Percentiles rank a stretch among this genome's conserved stretches.
phyloP scores from a whole-genome alignment of 2,797 vertebrate species.

The Eulemur rubriventer region DNA sequence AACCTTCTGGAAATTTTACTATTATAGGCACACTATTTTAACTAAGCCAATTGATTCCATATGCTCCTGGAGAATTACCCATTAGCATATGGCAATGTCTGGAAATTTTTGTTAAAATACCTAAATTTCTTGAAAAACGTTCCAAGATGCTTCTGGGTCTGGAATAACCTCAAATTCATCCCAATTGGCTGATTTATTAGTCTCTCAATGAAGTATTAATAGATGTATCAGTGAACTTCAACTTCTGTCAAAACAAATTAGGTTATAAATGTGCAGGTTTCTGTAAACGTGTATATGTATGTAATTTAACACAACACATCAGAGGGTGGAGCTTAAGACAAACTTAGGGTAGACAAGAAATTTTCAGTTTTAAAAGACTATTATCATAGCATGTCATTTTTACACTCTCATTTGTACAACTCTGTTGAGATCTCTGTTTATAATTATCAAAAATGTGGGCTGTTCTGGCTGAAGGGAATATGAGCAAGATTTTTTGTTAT shows the following conservation, averaged over 20 bases:
- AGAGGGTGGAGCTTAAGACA: background rate
- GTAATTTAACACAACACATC: background rate
- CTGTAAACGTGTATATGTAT: background rate
- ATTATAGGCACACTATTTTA: constrained; percentile 14
- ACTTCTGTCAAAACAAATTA: background rate
- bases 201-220: background rate
- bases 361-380: background rate
- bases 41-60: constrained; percentile 29
- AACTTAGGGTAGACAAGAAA: background rate
- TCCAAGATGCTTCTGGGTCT: background rate
- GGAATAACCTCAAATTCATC: background rate
- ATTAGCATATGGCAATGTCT: constrained; percentile 28
- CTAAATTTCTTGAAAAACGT: background rate
- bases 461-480: background rate
- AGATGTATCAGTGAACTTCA: background rate
- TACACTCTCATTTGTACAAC: background rate
- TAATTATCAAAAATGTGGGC: background rate
- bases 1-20: constrained; percentile 47
- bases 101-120: background rate
- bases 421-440: background rate
- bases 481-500: background rate
- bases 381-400: background rate
- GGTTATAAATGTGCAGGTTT: background rate
- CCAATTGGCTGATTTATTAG: background rate
- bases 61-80: constrained; percentile 24